Base-by-base conservation (phyloP, 37 sponge, comb jelly and placozoan species). In the Bolinopsis microptera region DNA sequence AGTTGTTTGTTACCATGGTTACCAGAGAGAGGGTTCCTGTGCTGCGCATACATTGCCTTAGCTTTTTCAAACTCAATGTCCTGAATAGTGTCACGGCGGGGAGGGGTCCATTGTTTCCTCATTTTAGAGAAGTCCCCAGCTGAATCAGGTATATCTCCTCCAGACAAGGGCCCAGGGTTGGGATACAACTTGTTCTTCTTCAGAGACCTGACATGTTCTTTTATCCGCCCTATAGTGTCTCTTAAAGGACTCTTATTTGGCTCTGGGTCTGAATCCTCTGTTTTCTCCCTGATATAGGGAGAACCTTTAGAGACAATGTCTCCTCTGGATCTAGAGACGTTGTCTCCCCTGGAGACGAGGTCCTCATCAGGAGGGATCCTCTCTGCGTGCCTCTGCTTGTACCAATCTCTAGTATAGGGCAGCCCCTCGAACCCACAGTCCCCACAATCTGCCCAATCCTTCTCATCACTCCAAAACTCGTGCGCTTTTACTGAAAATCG, bases 31-130 rank as follows among this genome's bases (percentile, higher is more conserved):
- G 75, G 75, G 75, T 72, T 72, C 31, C 75, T 72, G 31, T 72
- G 18, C 26, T 28, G 75, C 26, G 2, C 75, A 72, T 23, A 72
- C 75, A 72, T 72, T 21, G 75, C 75, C 31, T 72, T 72, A 72
- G 75, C 75, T n/a, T 72, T 72, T n/a, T 72, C 75, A 28, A 72
- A 72, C 31, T 72, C 75, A 30, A 72, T 72, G 31, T 72, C 75
- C 26, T n/a, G 75, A 3, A 72, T 28, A 30, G 75, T 72, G 18
- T 72, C 75, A 72, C 75, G 75, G 3, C 26, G 2, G 26, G 75
- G 75, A 28, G 75, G 75, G 31, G 26, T n/a, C 75, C 75, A 72
- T 8, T 72, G 31, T 28, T 21, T 5, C 31, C 75, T 72, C 75
- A 72, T 30, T 72, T 72, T n/a, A 30, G 75, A 30, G 26, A 72